Percentiles rank a stretch among this genome's conserved stretches.
Evolutionary conservation across 2,888 invertebrate genomes (phyloP).

Genomic region (Pyrochroa serraticornis): DNA sequence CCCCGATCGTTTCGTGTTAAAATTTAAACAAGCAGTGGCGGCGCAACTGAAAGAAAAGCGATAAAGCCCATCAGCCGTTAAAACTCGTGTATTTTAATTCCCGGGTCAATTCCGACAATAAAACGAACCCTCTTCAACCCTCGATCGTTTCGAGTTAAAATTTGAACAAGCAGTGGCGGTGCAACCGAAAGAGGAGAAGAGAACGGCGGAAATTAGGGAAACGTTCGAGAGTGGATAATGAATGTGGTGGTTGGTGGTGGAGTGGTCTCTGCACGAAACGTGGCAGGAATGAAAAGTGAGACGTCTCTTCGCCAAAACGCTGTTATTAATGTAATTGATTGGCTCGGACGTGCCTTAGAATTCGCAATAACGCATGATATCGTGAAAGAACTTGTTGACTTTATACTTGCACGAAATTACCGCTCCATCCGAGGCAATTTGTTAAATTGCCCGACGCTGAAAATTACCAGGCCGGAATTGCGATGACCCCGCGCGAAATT

Average conservation of each 20-base stretch:
- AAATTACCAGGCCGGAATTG: slow-evolving; percentile 2
- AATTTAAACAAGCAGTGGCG: too few relatives aligned
- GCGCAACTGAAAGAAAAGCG: too few relatives aligned
- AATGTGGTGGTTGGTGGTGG: background rate
- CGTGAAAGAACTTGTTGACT: slow-evolving; percentile 9
- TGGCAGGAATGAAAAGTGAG: background rate
- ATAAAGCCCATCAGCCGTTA: too few relatives aligned
- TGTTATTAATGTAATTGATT: slow-evolving; percentile 11
- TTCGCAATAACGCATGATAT: slow-evolving; percentile 5
- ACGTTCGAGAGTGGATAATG: background rate
- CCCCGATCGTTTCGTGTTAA: too few relatives aligned
- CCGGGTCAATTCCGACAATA: too few relatives aligned
- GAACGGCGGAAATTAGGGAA: too few relatives aligned
- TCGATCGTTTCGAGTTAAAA: too few relatives aligned
- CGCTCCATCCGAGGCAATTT: slow-evolving; percentile 11
- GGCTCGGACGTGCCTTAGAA: background rate
- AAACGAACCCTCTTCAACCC: too few relatives aligned
- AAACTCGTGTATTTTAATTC: too few relatives aligned
- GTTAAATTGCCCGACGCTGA: slow-evolving; percentile 6
- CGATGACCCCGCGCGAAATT: slow-evolving; percentile 21
- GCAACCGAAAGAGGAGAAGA: too few relatives aligned
- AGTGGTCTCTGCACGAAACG: background rate
- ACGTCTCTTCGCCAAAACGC: background rate
- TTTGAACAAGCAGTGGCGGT: too few relatives aligned
- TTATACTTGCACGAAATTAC: slow-evolving; percentile 14